Conservation (phyloP, 2,888 invertebrate species). For the Hemistola chrysoprasaria region DNA sequence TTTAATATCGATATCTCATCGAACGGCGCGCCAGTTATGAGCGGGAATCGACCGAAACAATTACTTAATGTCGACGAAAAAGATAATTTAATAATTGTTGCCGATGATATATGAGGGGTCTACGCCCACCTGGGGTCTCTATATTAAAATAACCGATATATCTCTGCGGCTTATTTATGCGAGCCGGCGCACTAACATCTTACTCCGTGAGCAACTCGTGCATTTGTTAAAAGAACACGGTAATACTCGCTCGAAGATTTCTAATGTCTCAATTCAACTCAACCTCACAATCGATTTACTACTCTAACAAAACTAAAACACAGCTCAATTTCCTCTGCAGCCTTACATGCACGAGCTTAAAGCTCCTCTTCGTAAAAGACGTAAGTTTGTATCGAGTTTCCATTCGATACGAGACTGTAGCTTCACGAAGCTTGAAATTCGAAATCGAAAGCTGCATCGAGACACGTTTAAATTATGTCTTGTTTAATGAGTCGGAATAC, state of each 20-base stretch:
- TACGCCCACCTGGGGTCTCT: conserved; percentile 73
- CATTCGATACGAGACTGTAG: conserved; percentile 44
- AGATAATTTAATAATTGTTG: conserved; percentile 82
- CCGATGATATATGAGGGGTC: conserved; percentile 73
- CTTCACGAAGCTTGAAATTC: conserved; percentile 34
- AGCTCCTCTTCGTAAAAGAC: conserved; percentile 40
- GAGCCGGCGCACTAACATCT: conserved; percentile 74
- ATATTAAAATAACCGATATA: conserved; percentile 76
- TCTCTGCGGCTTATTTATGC: conserved; percentile 73
- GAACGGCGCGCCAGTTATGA: conserved; percentile 59
- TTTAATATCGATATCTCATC: conserved; percentile 66
- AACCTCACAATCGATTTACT: conserved; percentile 33
- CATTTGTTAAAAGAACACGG: conserved; percentile 81
- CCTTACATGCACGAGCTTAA: conserved; percentile 53
- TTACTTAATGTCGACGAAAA: conserved; percentile 81
- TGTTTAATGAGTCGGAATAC: conserved; percentile 77
- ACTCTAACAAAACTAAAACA: conserved; percentile 35
- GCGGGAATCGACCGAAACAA: conserved; percentile 65
- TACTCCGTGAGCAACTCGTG: conserved; percentile 68
- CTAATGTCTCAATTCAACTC: conserved; percentile 78
- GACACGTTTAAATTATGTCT: conserved; percentile 76
- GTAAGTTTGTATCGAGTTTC: conserved; percentile 33
- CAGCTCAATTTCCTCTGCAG: conserved; percentile 38
- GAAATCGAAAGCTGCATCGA: conserved; percentile 41
- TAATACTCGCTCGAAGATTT: conserved; percentile 75